A percentile compares a stretch with the other conserved stretches of the same genome.
Conservation (phyloP, 2,888 invertebrate species). For the Limulus polyphemus region DNA sequence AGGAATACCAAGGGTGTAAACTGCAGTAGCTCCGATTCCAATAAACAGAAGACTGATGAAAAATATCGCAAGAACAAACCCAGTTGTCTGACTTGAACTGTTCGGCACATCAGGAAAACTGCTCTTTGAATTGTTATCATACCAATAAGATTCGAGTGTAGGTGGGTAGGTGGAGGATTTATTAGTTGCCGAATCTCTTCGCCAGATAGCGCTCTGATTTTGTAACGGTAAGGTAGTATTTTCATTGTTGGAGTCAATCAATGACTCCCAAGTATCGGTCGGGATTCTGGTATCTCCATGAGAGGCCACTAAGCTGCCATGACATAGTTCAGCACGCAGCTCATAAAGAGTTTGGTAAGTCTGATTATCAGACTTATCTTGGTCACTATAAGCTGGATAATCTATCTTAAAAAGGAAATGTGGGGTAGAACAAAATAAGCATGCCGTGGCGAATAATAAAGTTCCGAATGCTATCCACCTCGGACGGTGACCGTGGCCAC, state of each 20-base stretch:
- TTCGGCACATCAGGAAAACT: constrained; percentile 10
- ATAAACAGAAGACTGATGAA: constrained; percentile 75
- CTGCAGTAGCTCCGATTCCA: constrained; percentile 83
- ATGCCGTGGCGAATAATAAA: constrained; percentile 71
- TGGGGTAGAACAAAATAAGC: constrained; percentile 72
- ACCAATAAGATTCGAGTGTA: too few species aligned
- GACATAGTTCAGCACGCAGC: constrained; percentile 25
- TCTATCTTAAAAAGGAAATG: constrained; percentile 65
- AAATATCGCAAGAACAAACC: constrained; percentile 69
- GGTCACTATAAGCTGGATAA: constrained; percentile 63
- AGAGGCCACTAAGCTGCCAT: constrained; percentile 5
- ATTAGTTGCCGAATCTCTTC: too few species aligned
- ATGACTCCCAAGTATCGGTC: background rate
- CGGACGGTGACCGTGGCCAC: constrained; percentile 80
- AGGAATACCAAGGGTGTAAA: constrained; percentile 80
- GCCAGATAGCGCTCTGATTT: background rate
- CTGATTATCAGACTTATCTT: constrained; percentile 31
- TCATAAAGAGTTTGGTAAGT: constrained; percentile 6
- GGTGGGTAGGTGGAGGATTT: too few species aligned
- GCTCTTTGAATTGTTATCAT: background rate
- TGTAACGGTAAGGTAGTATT: background rate
- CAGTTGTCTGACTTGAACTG: constrained; percentile 23
- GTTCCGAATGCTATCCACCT: constrained; percentile 89
- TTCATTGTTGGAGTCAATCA: background rate
- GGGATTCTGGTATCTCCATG: background rate